Percentiles rank a stretch among this genome's conserved stretches.
Evolutionary conservation across 2,113 vertebrate genomes (phyloP).

Genomic region (Nanorana parkeri): DNA sequence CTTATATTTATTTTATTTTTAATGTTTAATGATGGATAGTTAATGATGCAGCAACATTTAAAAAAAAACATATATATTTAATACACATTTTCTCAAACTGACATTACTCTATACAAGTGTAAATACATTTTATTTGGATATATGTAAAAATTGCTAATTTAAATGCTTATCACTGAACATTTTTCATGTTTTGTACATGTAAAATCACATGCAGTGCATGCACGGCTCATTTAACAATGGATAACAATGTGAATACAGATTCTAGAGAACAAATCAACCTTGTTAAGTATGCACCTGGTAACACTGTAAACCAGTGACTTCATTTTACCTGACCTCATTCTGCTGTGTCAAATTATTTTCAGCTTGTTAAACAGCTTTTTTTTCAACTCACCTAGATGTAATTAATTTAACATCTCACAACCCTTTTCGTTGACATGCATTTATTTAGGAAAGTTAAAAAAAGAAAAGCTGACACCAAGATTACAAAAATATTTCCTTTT

Average conservation of each 20-base stretch:
- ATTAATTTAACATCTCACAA: slow-evolving; percentile 22
- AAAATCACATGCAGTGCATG: background rate
- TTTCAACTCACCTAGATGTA: slow-evolving; percentile 30
- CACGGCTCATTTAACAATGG: slow-evolving; percentile 26
- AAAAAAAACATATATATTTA: no score
- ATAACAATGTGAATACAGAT: slow-evolving; percentile 32
- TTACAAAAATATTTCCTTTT: no score
- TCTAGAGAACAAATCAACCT: slow-evolving; percentile 34
- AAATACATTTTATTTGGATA: no score
- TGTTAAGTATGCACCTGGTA: slow-evolving; percentile 38
- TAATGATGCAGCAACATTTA: no score
- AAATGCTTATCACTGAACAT: no score
- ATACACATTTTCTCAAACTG: no score
- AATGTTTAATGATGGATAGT: no score
- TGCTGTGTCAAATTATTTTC: slow-evolving; percentile 36
- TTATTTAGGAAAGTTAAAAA: background rate
- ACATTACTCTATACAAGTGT: no score
- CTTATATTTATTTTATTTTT: no score
- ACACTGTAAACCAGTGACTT: slow-evolving; percentile 38
- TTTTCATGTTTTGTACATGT: background rate
- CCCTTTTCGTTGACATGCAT: background rate
- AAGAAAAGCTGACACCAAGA: background rate
- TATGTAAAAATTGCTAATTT: no score
- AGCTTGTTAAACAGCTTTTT: slow-evolving; percentile 43
- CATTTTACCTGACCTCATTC: slow-evolving; percentile 38